Evolutionary conservation across 64 coral and sea anemone genomes (phyloP).

Genomic region (Pocillopora damicornis): DNA sequence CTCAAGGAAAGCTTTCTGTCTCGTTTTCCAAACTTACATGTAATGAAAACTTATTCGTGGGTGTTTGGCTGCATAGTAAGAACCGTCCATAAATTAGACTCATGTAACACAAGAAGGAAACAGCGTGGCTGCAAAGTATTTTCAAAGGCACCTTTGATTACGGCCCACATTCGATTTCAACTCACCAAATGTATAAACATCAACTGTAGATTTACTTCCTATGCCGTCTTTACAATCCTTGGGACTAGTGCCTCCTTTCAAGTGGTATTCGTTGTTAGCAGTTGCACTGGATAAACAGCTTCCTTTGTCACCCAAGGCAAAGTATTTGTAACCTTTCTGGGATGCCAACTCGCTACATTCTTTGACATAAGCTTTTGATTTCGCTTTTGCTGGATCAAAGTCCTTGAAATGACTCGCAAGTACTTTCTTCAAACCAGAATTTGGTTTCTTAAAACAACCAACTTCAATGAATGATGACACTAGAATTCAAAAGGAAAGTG

Average conservation of each 20-base stretch:
- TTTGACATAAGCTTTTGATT: background rate
- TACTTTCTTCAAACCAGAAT: background rate
- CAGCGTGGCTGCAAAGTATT: too few species aligned
- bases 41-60: too few species aligned
- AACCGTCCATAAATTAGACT: too few species aligned
- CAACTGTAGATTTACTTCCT: background rate
- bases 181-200: background rate
- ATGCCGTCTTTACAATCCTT: background rate
- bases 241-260: background rate
- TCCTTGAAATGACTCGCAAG: background rate
- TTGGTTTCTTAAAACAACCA: background rate
- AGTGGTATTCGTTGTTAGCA: background rate
- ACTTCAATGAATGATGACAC: background rate
- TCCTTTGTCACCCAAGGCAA: conserved; percentile 29
- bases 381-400: background rate
- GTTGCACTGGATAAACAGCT: conserved; percentile 12
- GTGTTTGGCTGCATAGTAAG: too few species aligned
- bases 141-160: background rate
- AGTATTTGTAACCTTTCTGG: conserved; percentile 11
- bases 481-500: background rate
- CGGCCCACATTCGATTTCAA: background rate
- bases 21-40: too few species aligned
- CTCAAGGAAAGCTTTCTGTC: too few species aligned
- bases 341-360: background rate
- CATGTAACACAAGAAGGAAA: too few species aligned